phyloP scores from a whole-genome alignment of 2,113 vertebrate genomes.

The Petromus typicus region DNA sequence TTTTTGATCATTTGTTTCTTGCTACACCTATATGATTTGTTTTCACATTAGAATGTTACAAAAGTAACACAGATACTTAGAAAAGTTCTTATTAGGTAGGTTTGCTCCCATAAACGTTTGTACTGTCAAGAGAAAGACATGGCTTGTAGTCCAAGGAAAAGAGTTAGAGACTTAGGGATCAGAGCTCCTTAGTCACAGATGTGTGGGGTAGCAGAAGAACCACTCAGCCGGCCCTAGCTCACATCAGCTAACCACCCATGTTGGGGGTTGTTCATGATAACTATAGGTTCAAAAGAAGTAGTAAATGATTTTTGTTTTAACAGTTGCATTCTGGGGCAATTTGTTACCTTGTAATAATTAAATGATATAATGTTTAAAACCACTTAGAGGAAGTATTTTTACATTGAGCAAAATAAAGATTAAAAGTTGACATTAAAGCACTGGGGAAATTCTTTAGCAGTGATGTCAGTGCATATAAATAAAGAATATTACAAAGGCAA shows the following conservation, averaged over 20 bases:
- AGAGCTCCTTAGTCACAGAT: not conserved
- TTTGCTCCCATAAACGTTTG: not conserved
- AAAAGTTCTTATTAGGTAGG: not conserved
- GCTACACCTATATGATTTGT: not conserved
- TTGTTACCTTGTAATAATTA: not conserved
- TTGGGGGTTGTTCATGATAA: not conserved
- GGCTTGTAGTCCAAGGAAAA: not conserved
- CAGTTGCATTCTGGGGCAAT: not conserved
- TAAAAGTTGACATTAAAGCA: not conserved
- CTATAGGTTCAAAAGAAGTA: conserved; percentile 1
- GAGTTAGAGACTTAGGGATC: not conserved
- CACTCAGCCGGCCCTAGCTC: not conserved
- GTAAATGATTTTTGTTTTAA: conserved; percentile 29
- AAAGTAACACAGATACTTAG: not conserved
- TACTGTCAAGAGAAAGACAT: not conserved
- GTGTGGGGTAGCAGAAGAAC: not conserved
- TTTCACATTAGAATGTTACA: conserved; percentile 22
- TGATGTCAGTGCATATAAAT: conserved; percentile 15
- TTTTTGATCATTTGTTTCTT: not conserved
- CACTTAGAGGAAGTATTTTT: conserved; percentile 27
- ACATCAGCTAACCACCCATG: not conserved
- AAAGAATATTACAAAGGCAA: conserved; percentile 16
- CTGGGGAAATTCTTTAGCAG: conserved; percentile 38
- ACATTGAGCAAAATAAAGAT: not conserved
- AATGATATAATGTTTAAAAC: conserved; percentile 5